These are phyloP conservation scores for Abrostola tripartita DNA, from an alignment of 2,888 invertebrate species.

Conservation along the genomic window DNA sequence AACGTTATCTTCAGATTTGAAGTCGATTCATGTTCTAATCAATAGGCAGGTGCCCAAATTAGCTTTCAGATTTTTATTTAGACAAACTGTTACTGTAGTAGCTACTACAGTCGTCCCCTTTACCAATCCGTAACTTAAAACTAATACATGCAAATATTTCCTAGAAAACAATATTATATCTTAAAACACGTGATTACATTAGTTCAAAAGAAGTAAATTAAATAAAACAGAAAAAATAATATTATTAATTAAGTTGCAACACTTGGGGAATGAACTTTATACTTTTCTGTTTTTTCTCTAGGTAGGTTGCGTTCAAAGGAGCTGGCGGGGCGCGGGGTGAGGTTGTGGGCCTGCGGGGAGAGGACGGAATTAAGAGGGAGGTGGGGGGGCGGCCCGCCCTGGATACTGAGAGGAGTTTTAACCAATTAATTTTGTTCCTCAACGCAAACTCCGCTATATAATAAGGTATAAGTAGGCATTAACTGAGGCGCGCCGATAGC, in stretches of 20 bases:
- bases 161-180: too few relatives aligned
- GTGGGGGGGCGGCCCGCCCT: constrained; percentile 82
- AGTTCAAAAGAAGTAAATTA: constrained; percentile 24
- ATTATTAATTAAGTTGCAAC: constrained; percentile 85
- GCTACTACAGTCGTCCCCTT: too few relatives aligned
- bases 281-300: constrained; percentile 89
- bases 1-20: too few relatives aligned
- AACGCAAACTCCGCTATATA: constrained; percentile 89
- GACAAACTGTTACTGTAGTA: too few relatives aligned
- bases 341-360: constrained; percentile 69
- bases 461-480: constrained; percentile 89
- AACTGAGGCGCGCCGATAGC: constrained; percentile 88
- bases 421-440: constrained; percentile 90
- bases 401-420: constrained; percentile 89
- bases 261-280: constrained; percentile 81
- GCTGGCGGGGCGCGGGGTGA: constrained; percentile 77
- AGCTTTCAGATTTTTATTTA: too few relatives aligned
- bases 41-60: too few relatives aligned
- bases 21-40: too few relatives aligned
- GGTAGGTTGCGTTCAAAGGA: constrained; percentile 89
- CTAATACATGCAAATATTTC: too few relatives aligned
- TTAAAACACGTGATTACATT: neutral
- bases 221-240: constrained; percentile 16
- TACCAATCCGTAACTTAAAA: too few relatives aligned
- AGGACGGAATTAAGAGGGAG: constrained; percentile 84